Conservation (phyloP, 2,113 vertebrate species). For the Hydrochoerus hydrochaeris region DNA sequence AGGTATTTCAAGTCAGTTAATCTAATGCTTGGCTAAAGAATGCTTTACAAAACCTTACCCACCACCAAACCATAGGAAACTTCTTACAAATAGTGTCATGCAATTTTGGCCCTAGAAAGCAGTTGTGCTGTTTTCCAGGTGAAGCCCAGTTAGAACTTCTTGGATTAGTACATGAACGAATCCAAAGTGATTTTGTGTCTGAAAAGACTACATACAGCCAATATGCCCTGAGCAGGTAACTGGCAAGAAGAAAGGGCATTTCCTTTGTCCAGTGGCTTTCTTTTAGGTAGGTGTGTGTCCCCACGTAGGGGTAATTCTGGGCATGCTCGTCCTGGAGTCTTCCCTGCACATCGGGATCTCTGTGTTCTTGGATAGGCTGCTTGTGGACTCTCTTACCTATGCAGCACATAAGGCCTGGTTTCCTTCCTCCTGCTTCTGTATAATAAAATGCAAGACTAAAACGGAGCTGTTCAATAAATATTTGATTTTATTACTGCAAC, state of each 20-base stretch:
- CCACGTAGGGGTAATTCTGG: slow-evolving; percentile 17
- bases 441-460: slow-evolving; percentile 69
- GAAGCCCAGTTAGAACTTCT: neutral
- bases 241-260: slow-evolving; percentile 32
- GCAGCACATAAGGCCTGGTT: neutral
- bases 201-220: neutral
- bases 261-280: slow-evolving; percentile 44
- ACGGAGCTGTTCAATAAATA: slow-evolving; percentile 71
- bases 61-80: neutral
- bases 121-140: neutral
- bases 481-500: slow-evolving; percentile 65
- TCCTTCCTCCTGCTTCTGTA: slow-evolving; percentile 41
- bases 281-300: slow-evolving; percentile 55
- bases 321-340: neutral
- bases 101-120: neutral
- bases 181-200: neutral
- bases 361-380: neutral
- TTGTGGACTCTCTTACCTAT: neutral
- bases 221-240: neutral
- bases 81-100: neutral
- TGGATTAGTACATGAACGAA: neutral
- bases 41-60: neutral
- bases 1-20: neutral
- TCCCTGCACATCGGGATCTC: neutral
- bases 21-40: neutral